Percentiles rank a stretch among this genome's conserved stretches.
Evolutionary conservation across 2,797 vertebrate genomes (phyloP).

Genomic region (Luscinia megarhynchos): DNA sequence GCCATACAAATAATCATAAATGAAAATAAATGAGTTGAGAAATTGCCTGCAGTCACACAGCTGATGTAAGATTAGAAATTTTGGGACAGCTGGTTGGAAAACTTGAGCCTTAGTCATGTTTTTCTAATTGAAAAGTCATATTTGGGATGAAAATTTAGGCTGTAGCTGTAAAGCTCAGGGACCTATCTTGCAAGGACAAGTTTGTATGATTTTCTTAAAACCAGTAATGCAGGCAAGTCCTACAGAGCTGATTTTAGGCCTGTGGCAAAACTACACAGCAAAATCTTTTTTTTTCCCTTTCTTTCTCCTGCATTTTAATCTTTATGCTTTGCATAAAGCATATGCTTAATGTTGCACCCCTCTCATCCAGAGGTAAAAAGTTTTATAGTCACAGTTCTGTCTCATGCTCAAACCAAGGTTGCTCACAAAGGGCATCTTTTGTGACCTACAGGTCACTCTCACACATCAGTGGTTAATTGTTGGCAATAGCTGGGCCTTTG

Average conservation of each 20-base stretch:
- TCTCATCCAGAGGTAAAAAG: background rate
- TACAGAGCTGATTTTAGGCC: background rate
- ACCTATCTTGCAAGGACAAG: background rate
- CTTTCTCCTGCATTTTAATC: background rate
- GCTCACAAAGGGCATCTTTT: background rate
- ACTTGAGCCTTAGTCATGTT: slow-evolving; percentile 61
- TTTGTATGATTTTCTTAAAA: background rate
- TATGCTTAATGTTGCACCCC: background rate
- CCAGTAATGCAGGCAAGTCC: background rate
- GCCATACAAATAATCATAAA: slow-evolving; percentile 57
- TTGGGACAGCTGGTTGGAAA: slow-evolving; percentile 65
- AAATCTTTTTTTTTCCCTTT: background rate
- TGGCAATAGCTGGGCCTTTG: background rate
- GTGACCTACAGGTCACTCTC: background rate
- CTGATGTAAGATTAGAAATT: slow-evolving; percentile 68
- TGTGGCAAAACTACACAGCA: background rate
- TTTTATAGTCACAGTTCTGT: background rate
- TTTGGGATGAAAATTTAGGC: slow-evolving; percentile 52
- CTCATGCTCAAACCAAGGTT: background rate
- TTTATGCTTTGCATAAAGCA: background rate
- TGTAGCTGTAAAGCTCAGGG: slow-evolving; percentile 10
- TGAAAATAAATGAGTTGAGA: slow-evolving; percentile 70
- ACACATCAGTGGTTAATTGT: slow-evolving; percentile 28
- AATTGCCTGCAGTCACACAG: slow-evolving; percentile 65
- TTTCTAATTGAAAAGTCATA: slow-evolving; percentile 67